Evolutionary conservation across 2,888 invertebrate genomes (phyloP), one percentile per base, ranked within the genome.

Genomic region (Tortricodes alternella): DNA sequence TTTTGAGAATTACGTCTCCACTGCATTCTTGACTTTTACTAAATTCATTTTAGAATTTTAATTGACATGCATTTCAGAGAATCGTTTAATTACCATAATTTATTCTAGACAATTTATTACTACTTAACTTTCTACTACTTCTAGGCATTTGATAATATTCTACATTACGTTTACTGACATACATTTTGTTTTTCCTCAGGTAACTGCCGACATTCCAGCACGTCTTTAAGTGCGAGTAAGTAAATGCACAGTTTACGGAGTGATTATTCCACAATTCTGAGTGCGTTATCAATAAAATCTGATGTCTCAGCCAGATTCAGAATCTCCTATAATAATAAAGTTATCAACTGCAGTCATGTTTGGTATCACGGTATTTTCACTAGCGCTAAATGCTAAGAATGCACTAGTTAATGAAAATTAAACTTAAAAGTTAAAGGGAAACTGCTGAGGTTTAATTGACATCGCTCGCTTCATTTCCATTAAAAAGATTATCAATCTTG

Each of bases 251-350:
- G 37, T 16, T 18, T 37, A 55, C 16, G 21, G 15, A 43, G 35
- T 23, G 43, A 55, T 19, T 32, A 29, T 9, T 1, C 9, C 8
- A 44, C 13, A 15, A 29, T 49, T 21, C 35, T 43, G 9, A 43
- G 23, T 38, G 37, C 15, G 16, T 15, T 35, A 9, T 32, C 24
- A 49, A 37, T 13, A 43, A 32, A 35, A n/a, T 11, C 34, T 23
- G 34, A 48, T 13, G 32, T 9, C 23, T 23, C 13, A 21, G 34
- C 32, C 44, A 48, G 29, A 16, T 64, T 71, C 61, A 73, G 67
- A 49, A 61, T 69, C n/a, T n/a, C n/a, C n/a, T 71, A 78, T 76
- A 76, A 76, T 72, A 77, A 76, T 80, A 79, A 80, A 80, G 70
- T 74, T 78, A 78, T 80, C 77, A 82, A 70, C 66, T 67, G 64